These are phyloP conservation scores for Phylloscopus trochiloides DNA, from an alignment of 2,113 vertebrate species.

Conservation along the genomic window DNA sequence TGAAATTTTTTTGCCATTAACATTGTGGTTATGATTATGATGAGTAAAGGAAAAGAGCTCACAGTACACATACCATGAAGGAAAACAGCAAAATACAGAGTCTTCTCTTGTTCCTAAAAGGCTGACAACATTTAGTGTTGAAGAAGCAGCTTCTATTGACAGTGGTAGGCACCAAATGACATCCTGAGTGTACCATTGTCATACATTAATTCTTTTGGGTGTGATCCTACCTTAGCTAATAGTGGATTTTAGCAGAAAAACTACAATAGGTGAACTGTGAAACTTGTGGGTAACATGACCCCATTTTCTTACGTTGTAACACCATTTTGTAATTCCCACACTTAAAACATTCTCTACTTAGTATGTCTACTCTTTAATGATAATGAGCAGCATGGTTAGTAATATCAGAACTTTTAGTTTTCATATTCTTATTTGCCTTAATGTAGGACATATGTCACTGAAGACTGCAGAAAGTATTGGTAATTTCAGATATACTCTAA, in stretches of 20 bases:
- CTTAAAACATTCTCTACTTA: not conserved
- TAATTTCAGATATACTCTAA: not conserved
- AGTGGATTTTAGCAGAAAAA: not conserved
- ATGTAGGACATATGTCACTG: not conserved
- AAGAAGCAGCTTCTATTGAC: not conserved
- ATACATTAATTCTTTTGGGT: not conserved
- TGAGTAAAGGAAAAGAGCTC: not conserved
- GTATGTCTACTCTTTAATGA: not conserved
- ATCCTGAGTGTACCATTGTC: not conserved
- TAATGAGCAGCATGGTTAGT: not conserved
- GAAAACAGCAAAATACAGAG: not conserved
- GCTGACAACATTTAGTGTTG: not conserved
- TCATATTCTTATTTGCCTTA: not conserved
- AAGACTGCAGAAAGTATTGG: not conserved
- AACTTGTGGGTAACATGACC: not conserved
- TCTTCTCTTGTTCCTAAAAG: not conserved
- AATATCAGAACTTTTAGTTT: not conserved
- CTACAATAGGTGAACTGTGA: not conserved
- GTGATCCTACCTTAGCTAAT: not conserved
- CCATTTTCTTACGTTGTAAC: not conserved
- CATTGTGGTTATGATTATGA: not conserved
- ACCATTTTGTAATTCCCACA: not conserved
- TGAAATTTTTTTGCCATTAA: not conserved
- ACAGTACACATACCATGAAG: not conserved
- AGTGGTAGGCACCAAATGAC: not conserved